Conservation (phyloP, 2,113 vertebrate genomes). For the Cichladusa arquata region DNA sequence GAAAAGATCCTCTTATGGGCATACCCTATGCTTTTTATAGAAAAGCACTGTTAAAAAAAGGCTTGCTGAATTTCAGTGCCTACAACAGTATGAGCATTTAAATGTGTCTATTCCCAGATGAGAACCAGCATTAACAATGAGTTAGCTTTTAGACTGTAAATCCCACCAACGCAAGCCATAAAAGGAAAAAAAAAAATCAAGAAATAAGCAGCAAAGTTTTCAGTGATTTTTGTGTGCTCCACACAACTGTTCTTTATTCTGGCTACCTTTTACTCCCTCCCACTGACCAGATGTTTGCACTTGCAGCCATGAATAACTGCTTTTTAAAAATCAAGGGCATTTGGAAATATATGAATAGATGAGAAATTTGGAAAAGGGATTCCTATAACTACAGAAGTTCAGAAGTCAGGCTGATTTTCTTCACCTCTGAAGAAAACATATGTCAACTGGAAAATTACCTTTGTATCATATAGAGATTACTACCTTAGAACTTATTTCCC, state of each 20-base stretch:
- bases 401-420: neutral
- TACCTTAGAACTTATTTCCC: neutral
- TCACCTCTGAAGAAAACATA: neutral
- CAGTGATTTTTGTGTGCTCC: neutral
- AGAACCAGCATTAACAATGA: conserved; percentile 24
- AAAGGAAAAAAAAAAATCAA: neutral
- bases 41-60: neutral
- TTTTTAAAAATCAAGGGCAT: neutral
- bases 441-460: neutral
- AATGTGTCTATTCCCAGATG: neutral
- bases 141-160: conserved; percentile 1
- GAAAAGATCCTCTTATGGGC: neutral
- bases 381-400: neutral
- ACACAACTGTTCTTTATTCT: neutral
- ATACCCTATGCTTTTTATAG: neutral
- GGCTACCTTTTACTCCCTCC: neutral
- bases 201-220: neutral
- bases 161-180: neutral
- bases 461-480: neutral
- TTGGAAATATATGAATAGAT: neutral
- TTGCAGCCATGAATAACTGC: neutral
- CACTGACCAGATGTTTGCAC: neutral
- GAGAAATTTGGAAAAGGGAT: neutral
- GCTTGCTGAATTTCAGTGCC: neutral
- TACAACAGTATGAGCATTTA: neutral